Percentiles rank a stretch among this genome's conserved stretches.
phyloP scores from a whole-genome alignment of 2,888 invertebrate genomes.

The Drosophila demipolita region DNA sequence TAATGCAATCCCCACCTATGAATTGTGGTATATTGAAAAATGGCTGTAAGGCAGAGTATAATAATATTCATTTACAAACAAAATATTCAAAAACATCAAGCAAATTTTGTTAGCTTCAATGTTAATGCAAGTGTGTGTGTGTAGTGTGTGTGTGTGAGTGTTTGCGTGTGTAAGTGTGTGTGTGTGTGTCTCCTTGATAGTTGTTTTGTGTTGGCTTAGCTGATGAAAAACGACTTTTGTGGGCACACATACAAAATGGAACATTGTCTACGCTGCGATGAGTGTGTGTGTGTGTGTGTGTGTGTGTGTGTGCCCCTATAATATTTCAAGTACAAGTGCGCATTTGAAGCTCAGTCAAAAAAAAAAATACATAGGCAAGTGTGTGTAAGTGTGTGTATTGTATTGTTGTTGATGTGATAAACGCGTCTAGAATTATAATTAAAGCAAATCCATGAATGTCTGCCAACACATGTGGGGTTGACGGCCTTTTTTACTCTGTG shows the following conservation, averaged over 20 bases:
- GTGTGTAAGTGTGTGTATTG: slow-evolving; percentile 32
- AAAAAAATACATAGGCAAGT: slow-evolving; percentile 16
- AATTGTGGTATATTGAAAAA: slow-evolving; percentile 11
- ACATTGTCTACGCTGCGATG: slow-evolving; percentile 28
- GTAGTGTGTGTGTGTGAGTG: slow-evolving; percentile 8
- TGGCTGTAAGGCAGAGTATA: slow-evolving; percentile 16
- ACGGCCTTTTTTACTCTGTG: not conserved
- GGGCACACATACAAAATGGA: slow-evolving; percentile 62
- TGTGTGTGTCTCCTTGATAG: slow-evolving; percentile 11
- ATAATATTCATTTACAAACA: not conserved
- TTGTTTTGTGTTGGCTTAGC: slow-evolving; percentile 45
- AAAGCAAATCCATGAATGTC: slow-evolving; percentile 78
- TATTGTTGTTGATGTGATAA: slow-evolving; percentile 81
- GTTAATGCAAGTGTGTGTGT: not conserved
- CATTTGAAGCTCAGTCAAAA: slow-evolving; percentile 38
- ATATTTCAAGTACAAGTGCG: slow-evolving; percentile 74
- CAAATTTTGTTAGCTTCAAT: slow-evolving; percentile 26
- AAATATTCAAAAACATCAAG: slow-evolving; percentile 67
- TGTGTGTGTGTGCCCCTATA: slow-evolving; percentile 38
- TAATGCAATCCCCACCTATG: not conserved
- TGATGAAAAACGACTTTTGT: slow-evolving; percentile 76
- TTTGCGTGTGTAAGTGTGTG: slow-evolving; percentile 10
- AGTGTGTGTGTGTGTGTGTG: slow-evolving; percentile 1
- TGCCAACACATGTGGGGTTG: slow-evolving; percentile 30
- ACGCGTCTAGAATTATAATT: slow-evolving; percentile 81